These are phyloP conservation scores for Lepidocolaptes lacrymiger DNA, from an alignment of 2,797 vertebrate species.

Conservation along the genomic window DNA sequence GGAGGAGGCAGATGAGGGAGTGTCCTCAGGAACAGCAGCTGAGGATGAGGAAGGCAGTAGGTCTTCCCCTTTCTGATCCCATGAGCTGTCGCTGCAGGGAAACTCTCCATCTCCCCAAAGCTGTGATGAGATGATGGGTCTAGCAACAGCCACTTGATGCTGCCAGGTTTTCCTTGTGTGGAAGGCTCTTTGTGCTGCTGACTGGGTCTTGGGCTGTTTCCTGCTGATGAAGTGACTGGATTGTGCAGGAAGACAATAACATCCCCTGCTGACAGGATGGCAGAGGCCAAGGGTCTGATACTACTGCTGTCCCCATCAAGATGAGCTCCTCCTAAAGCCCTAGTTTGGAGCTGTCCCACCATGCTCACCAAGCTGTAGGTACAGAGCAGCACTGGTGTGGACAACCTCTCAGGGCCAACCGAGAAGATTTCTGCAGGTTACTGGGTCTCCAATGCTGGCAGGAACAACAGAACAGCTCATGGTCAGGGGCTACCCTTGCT, in stretches of 20 bases:
- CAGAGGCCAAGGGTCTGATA: rapidly evolving
- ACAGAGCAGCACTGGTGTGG: not conserved
- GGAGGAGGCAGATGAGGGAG: not conserved
- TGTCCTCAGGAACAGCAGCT: not conserved
- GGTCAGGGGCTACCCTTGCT: not conserved
- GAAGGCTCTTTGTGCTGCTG: not conserved
- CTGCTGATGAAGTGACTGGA: not conserved
- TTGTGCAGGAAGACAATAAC: not conserved
- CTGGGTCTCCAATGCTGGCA: rapidly evolving
- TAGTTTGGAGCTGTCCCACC: not conserved
- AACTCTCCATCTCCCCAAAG: not conserved
- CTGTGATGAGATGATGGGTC: rapidly evolving
- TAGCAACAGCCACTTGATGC: not conserved
- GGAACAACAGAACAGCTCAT: not conserved
- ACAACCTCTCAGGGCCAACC: rapidly evolving
- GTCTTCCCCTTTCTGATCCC: not conserved
- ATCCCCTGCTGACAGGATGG: not conserved
- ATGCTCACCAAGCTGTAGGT: not conserved
- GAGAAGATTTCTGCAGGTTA: not conserved
- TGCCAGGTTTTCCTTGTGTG: not conserved
- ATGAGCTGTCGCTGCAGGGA: not conserved
- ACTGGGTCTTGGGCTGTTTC: not conserved
- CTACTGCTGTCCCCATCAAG: not conserved
- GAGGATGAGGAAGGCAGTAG: not conserved
- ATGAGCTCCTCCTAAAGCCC: not conserved